Base-by-base conservation (phyloP, 2,113 vertebrate genomes). In the Aramus guarauna region DNA sequence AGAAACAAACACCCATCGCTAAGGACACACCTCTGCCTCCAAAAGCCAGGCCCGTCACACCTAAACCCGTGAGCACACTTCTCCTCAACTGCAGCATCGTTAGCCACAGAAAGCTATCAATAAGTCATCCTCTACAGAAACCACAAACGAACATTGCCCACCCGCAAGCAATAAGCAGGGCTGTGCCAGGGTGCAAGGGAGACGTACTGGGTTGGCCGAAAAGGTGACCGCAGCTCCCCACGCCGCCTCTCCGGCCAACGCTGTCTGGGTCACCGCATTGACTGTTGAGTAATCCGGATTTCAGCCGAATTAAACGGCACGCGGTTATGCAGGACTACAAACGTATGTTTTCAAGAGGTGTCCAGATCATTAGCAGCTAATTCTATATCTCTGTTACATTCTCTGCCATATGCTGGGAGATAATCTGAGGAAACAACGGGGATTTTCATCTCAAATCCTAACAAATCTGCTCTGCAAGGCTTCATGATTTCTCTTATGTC, bases 391-490 rank as follows among this genome's bases (percentile, higher is more conserved):
- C 94, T 60, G 24, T 85, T 89, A 79, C 89, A 59, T 43, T 92
- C 92, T 45, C 92, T 91, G 85, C 91, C 95, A 94, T 94, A 95
- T 95, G 94, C 73, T 87, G 73, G 58, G 79, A 45, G 89, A 96
- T 97, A 91, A 97, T 95, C 94, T 91, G 86, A 59, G 50, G 76
- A 79, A 95, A 62, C 62, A 68, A 94, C 58, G 67, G 53, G 94
- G 94, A 94, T 97, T 97, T 97, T 95, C 77, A 76, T 95, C 69
- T 90, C 95, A 96, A 96, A 95, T 96, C 86, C 97, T 30, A 94
- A 66, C 80, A 97, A 95, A 97, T 97, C 94, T 96, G 84, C 80
- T 95, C 77, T 75, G 63, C 23, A 62, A 84, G 80, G 73, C 50
- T 92, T 93, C 60, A 6, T 36, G 50, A 15, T 5, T 93, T 95